Percentiles rank a stretch among this genome's conserved stretches.
phyloP scores from a whole-genome alignment of 2,888 invertebrate genomes.

The Gymnosoma rotundatum region DNA sequence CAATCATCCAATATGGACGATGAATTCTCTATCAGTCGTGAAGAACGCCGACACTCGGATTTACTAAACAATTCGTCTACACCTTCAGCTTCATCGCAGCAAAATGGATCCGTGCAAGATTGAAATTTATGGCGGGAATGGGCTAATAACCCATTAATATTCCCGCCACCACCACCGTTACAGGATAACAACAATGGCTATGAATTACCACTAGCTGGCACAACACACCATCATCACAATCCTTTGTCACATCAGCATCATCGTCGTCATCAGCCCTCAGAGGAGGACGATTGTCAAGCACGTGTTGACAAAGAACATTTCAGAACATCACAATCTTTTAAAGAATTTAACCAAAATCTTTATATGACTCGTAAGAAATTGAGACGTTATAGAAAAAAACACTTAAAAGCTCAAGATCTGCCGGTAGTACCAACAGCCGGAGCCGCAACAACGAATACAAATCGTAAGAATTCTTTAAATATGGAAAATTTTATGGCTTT shows the following conservation, averaged over 20 bases:
- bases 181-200: constrained; percentile 58
- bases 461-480: constrained; percentile 41
- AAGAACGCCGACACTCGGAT: constrained; percentile 73
- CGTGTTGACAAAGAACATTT: constrained; percentile 59
- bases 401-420: constrained; percentile 67
- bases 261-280: constrained; percentile 16
- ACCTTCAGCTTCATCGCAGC: constrained; percentile 82
- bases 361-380: constrained; percentile 79
- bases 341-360: constrained; percentile 80
- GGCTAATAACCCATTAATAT: constrained; percentile 82
- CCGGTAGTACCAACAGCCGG: not conserved
- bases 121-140: constrained; percentile 84
- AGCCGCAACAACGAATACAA: not conserved
- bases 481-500: constrained; percentile 70
- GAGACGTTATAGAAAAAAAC: constrained; percentile 77
- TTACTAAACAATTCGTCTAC: constrained; percentile 54
- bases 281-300: constrained; percentile 30
- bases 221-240: constrained; percentile 53
- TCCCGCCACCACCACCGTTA: constrained; percentile 76
- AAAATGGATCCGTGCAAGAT: constrained; percentile 88
- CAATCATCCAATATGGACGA: constrained; percentile 84
- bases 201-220: constrained; percentile 39
- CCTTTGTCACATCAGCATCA: constrained; percentile 20
- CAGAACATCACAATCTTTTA: constrained; percentile 72
- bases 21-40: constrained; percentile 79